phyloP scores from a whole-genome alignment of 2,888 invertebrate species.

The Venustoraphidia nigricollis region DNA sequence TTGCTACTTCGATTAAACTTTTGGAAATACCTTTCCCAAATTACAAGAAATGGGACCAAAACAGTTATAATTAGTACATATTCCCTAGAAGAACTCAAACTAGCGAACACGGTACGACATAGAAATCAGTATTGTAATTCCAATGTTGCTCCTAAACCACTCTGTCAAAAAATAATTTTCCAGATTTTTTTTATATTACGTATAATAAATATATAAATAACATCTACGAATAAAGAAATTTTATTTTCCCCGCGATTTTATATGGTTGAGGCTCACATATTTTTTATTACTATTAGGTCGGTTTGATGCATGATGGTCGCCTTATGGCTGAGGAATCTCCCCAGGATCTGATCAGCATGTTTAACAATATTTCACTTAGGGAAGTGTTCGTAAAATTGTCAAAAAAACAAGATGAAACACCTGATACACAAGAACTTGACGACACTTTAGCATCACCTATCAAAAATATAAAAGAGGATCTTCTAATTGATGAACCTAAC shows the following conservation, averaged over 20 bases:
- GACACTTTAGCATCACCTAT: slow-evolving; percentile 28
- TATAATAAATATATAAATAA: too few relatives aligned
- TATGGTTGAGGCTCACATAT: background rate
- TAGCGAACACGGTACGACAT: slow-evolving; percentile 57
- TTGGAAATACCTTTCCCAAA: slow-evolving; percentile 74
- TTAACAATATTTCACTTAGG: slow-evolving; percentile 61
- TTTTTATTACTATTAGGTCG: slow-evolving; percentile 41
- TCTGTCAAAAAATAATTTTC: too few relatives aligned
- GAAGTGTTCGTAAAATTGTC: slow-evolving; percentile 79
- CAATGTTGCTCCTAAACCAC: too few relatives aligned
- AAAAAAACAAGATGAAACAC: slow-evolving; percentile 50
- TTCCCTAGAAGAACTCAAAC: slow-evolving; percentile 79
- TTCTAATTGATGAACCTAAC: slow-evolving; percentile 52
- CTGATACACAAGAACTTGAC: slow-evolving; percentile 22
- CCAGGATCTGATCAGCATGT: slow-evolving; percentile 56
- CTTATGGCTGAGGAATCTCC: slow-evolving; percentile 74
- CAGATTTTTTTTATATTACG: too few relatives aligned
- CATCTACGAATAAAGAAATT: too few relatives aligned
- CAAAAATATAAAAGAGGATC: slow-evolving; percentile 30
- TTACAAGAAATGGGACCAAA: slow-evolving; percentile 67
- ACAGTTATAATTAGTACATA: slow-evolving; percentile 76
- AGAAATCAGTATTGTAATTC: background rate
- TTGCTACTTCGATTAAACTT: slow-evolving; percentile 73
- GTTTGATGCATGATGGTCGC: slow-evolving; percentile 72
- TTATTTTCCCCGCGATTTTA: too few relatives aligned